A percentile compares a stretch with the other conserved stretches of the same genome.
Conservation (phyloP, 1,140 invertebrate genomes). For the Dryas iulia region DNA sequence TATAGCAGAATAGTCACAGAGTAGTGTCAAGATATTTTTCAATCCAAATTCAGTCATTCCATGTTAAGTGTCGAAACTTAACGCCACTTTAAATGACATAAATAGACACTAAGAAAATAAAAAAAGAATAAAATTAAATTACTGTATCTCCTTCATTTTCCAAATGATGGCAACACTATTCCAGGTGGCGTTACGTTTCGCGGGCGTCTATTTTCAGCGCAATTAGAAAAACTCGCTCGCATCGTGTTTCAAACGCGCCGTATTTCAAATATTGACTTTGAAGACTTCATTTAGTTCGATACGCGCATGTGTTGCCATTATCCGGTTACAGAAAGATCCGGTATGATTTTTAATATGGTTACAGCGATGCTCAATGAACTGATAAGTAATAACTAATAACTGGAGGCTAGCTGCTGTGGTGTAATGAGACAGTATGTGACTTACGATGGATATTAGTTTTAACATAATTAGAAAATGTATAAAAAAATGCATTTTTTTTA, state of each 20-base stretch:
- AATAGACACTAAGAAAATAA: no score
- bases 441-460: no score
- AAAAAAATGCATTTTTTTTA: no score
- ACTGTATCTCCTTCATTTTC: background rate
- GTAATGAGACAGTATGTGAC: no score
- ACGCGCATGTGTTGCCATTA: constrained; percentile 6
- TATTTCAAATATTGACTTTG: constrained; percentile 29
- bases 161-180: constrained; percentile 23
- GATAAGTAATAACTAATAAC: no score
- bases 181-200: constrained; percentile 50
- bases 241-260: constrained; percentile 42
- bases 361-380: background rate
- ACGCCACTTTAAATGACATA: no score
- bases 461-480: no score
- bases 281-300: constrained; percentile 9
- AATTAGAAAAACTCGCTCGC: constrained; percentile 54
- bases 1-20: no score
- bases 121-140: background rate
- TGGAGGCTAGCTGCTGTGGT: no score
- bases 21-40: no score
- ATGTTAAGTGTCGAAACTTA: no score
- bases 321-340: constrained; percentile 1
- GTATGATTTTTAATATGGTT: background rate
- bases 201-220: constrained; percentile 56
- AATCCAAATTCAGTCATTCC: no score